Percentiles rank a stretch among this genome's conserved stretches.
Conservation (phyloP, 2,113 vertebrate genomes). For the Chelonoidis abingdonii region DNA sequence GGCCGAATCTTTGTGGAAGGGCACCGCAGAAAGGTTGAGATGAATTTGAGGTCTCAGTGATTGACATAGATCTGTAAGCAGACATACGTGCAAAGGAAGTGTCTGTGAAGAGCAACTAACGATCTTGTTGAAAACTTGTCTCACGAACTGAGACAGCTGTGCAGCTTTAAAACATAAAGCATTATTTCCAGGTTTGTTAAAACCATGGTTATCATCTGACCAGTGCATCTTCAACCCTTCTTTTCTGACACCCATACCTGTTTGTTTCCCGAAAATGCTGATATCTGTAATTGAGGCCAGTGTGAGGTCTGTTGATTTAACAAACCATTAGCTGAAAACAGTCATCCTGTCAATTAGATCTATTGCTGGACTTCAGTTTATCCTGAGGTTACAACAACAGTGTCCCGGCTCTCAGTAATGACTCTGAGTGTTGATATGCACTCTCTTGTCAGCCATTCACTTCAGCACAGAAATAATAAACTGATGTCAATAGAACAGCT, state of each 20-base stretch:
- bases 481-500: slow-evolving; percentile 59
- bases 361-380: neutral
- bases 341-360: slow-evolving; percentile 53
- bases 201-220: neutral
- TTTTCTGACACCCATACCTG: neutral
- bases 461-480: slow-evolving; percentile 47
- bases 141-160: neutral
- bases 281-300: slow-evolving; percentile 54
- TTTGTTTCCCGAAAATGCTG: slow-evolving; percentile 30
- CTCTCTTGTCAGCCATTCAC: slow-evolving; percentile 48
- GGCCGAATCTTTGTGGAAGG: neutral
- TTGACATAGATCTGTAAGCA: neutral
- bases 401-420: slow-evolving; percentile 4
- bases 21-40: neutral
- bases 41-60: neutral
- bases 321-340: slow-evolving; percentile 41
- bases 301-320: slow-evolving; percentile 52
- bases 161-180: neutral
- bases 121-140: neutral
- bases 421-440: neutral
- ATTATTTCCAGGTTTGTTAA: neutral
- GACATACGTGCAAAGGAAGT: neutral
- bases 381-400: neutral
- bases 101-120: neutral
- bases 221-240: accelerated